Evolutionary conservation across 2,888 invertebrate species (phyloP).

Genomic region (Drosophila cognata): DNA sequence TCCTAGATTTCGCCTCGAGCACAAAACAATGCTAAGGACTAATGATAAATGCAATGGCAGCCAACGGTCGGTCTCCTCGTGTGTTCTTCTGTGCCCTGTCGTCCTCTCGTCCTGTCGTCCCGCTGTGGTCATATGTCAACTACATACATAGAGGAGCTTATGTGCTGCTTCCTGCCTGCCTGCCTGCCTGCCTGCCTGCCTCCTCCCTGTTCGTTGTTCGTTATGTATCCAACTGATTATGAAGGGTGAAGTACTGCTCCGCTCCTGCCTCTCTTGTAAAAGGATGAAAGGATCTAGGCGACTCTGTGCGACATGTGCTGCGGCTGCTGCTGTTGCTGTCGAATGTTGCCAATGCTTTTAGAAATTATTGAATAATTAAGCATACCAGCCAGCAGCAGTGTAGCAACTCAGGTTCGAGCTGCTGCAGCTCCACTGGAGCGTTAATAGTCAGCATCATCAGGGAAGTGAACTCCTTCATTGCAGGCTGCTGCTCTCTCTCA

Average conservation of each 20-base stretch:
- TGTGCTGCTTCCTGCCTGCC: slow-evolving; percentile 19
- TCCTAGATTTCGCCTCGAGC: slow-evolving; percentile 49
- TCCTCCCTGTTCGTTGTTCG: slow-evolving; percentile 1
- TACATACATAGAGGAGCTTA: slow-evolving; percentile 30
- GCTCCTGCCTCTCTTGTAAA: slow-evolving; percentile 34
- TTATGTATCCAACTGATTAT: slow-evolving; percentile 75
- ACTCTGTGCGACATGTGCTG: slow-evolving; percentile 33
- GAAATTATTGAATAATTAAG: slow-evolving; percentile 85
- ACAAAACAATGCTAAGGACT: slow-evolving; percentile 63
- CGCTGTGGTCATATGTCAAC: slow-evolving; percentile 40
- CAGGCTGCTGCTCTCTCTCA: neutral
- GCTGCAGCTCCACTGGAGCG: slow-evolving; percentile 43
- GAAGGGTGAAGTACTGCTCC: slow-evolving; percentile 22
- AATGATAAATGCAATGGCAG: slow-evolving; percentile 70
- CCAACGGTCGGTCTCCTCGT: neutral
- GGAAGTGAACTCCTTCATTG: neutral
- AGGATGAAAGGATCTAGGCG: slow-evolving; percentile 69
- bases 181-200: neutral
- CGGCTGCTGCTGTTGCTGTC: slow-evolving; percentile 37
- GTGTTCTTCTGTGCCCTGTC: neutral
- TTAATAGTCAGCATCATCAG: slow-evolving; percentile 55
- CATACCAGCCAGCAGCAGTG: slow-evolving; percentile 72
- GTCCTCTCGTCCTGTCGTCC: neutral
- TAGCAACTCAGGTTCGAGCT: slow-evolving; percentile 58
- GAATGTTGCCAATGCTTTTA: slow-evolving; percentile 79